Conservation (phyloP, 2,888 invertebrate genomes). For the Sphaeridia pumilis region DNA sequence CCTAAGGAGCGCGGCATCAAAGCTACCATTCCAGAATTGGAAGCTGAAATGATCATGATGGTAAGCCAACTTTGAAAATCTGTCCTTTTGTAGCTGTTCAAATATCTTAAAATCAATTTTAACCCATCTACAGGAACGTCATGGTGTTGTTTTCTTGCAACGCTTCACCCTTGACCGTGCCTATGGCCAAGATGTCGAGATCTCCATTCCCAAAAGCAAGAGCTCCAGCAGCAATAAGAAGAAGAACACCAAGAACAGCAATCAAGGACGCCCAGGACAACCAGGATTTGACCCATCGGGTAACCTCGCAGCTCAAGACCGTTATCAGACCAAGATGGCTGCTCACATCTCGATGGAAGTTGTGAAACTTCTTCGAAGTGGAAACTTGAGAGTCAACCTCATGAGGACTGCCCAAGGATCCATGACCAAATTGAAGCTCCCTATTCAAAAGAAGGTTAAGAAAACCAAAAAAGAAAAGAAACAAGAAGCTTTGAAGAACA, state of each 20-base stretch:
- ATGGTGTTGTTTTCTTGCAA: constrained; percentile 35
- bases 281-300: constrained; percentile 22
- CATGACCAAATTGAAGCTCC: constrained; percentile 35
- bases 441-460: constrained; percentile 30
- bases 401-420: constrained; percentile 35
- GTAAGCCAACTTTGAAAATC: constrained; percentile 13
- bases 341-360: constrained; percentile 36
- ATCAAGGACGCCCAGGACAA: constrained; percentile 11
- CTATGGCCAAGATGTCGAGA: constrained; percentile 36
- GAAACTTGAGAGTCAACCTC: constrained; percentile 33
- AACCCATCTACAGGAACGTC: constrained; percentile 27
- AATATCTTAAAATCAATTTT: constrained; percentile 1
- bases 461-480: constrained; percentile 22
- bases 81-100: background rate
- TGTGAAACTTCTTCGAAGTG: constrained; percentile 33
- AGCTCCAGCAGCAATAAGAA: constrained; percentile 17
- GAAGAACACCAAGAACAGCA: constrained; percentile 17
- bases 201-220: constrained; percentile 35
- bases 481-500: constrained; percentile 5
- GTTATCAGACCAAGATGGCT: constrained; percentile 36
- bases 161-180: constrained; percentile 34
- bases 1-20: constrained; percentile 34
- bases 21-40: constrained; percentile 35
- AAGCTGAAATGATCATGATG: constrained; percentile 35
- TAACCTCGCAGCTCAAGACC: constrained; percentile 23